A percentile compares a stretch with the other conserved stretches of the same genome.
Conservation (phyloP, 2,113 vertebrate genomes). For the Desmodus rotundus region DNA sequence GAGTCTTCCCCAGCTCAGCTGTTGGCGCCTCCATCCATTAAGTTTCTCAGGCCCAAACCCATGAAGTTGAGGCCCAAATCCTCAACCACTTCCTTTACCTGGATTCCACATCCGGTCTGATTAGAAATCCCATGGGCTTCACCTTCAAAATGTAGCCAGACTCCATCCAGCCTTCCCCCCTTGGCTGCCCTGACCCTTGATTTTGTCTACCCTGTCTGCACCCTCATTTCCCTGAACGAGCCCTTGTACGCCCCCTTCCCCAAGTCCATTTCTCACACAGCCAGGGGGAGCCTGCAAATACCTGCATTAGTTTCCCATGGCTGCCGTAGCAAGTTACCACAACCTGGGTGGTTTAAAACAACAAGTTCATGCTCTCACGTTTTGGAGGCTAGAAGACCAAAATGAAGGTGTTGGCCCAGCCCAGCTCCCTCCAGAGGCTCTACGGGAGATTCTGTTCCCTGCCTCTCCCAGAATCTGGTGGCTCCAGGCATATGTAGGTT, state of each 20-base stretch:
- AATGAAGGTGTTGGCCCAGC: not conserved
- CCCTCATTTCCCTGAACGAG: no score
- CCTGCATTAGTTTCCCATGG: not conserved
- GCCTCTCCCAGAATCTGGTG: not conserved
- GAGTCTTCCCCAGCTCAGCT: not conserved
- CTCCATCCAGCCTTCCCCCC: fast-evolving
- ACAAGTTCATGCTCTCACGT: not conserved
- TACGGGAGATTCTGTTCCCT: not conserved
- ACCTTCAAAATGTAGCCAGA: not conserved
- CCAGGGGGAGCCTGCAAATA: not conserved
- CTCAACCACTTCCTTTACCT: not conserved
- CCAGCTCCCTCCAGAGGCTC: not conserved
- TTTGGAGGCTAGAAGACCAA: not conserved
- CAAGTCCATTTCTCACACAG: not conserved
- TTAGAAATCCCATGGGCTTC: not conserved
- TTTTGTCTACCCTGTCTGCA: not conserved
- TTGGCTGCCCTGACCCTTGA: not conserved
- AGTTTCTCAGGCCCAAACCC: not conserved
- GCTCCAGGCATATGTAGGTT: not conserved
- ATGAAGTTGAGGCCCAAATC: not conserved
- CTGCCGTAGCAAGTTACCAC: not conserved
- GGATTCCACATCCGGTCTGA: not conserved
- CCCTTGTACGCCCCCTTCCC: not conserved
- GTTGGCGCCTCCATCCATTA: not conserved
- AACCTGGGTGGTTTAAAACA: not conserved